Conservation (phyloP, 2,797 vertebrate species). For the Clarias pachynema region DNA sequence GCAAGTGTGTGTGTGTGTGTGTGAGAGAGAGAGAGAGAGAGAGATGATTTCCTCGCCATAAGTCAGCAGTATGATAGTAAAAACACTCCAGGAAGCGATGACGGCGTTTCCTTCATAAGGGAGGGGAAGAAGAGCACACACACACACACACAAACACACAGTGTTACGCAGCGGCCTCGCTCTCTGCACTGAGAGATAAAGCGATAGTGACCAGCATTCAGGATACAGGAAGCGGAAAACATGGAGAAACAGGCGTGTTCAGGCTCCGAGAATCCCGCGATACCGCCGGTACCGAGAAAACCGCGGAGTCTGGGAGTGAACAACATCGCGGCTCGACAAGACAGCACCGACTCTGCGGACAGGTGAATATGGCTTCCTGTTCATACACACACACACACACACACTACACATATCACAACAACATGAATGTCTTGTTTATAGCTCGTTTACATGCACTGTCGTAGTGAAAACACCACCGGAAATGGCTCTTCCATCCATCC, state of each 20-base stretch:
- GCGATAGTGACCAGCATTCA: conserved; percentile 1
- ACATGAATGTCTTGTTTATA: background rate
- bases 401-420: background rate
- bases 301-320: conserved; percentile 46
- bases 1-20: background rate
- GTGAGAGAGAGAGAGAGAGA: conserved; percentile 1
- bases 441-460: background rate
- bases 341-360: conserved; percentile 59
- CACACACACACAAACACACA: background rate
- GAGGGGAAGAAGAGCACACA: conserved; percentile 2
- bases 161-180: background rate
- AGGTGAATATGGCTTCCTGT: conserved; percentile 51
- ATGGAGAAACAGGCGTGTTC: conserved; percentile 62
- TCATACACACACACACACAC: background rate
- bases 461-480: background rate
- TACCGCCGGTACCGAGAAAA: conserved; percentile 55
- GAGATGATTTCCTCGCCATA: conserved; percentile 18
- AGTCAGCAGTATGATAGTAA: conserved; percentile 29
- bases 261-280: conserved; percentile 53
- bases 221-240: conserved; percentile 49
- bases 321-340: conserved; percentile 36
- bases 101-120: conserved; percentile 33
- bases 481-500: background rate
- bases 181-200: background rate
- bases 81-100: conserved; percentile 54